phyloP scores from a whole-genome alignment of 2,888 invertebrate genomes.

The Micoletzkya japonica region DNA sequence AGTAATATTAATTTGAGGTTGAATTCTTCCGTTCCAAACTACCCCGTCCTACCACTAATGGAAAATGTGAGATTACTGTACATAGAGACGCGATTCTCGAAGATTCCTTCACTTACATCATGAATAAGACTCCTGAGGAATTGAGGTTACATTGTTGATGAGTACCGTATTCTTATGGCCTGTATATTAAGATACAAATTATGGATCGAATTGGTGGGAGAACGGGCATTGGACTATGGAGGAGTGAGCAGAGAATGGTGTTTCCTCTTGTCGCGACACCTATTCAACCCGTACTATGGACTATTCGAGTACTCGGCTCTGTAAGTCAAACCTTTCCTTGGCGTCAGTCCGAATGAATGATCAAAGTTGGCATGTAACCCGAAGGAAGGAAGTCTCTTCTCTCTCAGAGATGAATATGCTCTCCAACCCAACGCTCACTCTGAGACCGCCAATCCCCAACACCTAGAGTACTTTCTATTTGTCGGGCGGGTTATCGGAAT shows the following conservation, averaged over 20 bases:
- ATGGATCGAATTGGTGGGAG: constrained; percentile 98
- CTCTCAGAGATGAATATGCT: constrained; percentile 88
- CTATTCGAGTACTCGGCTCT: constrained; percentile 98
- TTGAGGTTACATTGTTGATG: constrained; percentile 5
- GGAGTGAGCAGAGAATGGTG: constrained; percentile 82
- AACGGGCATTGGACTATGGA: constrained; percentile 66
- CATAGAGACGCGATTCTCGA: constrained; percentile 88
- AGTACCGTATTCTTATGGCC: background rate
- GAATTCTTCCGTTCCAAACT: constrained; percentile 89
- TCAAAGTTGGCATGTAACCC: too few species aligned
- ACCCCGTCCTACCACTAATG: constrained; percentile 91
- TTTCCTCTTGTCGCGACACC: constrained; percentile 95
- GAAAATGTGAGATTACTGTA: constrained; percentile 93
- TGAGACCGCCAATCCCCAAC: constrained; percentile 95
- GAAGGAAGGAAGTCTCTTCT: too few species aligned
- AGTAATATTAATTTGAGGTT: constrained; percentile 31
- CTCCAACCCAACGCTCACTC: constrained; percentile 98
- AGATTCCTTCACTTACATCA: constrained; percentile 93
- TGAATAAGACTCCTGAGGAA: constrained; percentile 71
- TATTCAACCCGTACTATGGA: constrained; percentile 99
- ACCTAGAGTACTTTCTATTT: constrained; percentile 95
- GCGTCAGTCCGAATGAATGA: too few species aligned
- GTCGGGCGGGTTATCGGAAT: constrained; percentile 97
- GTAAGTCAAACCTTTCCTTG: too few species aligned
- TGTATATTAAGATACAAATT: constrained; percentile 74